phyloP scores from a whole-genome alignment of 2,797 vertebrate genomes.

The Bradypodion pumilum region DNA sequence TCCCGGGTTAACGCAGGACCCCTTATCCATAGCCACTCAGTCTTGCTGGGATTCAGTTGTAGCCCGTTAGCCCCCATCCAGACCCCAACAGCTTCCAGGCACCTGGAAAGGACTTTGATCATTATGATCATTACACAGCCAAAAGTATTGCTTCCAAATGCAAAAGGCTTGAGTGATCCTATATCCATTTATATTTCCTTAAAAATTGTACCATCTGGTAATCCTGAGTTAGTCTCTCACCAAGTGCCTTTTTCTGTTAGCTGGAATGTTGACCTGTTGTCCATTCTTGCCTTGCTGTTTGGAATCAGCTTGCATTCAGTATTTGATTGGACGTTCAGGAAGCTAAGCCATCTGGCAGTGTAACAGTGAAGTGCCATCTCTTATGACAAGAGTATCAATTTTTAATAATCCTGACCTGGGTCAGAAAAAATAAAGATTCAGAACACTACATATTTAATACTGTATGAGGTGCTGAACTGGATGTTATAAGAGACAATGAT shows the following conservation, averaged over 20 bases:
- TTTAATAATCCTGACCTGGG: slow-evolving; percentile 27
- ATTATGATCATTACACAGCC: not conserved
- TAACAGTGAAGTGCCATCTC: not conserved
- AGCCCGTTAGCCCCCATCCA: too few species aligned
- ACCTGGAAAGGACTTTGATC: too few species aligned
- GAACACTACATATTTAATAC: slow-evolving; percentile 6
- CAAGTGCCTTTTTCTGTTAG: not conserved
- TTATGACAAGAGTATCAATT: slow-evolving; percentile 24
- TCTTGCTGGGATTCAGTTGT: too few species aligned
- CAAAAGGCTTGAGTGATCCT: not conserved
- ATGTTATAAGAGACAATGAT: not conserved
- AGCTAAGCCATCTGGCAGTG: not conserved
- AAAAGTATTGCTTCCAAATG: not conserved
- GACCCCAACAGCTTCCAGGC: too few species aligned
- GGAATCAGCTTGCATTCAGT: not conserved
- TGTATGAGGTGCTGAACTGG: slow-evolving; percentile 6
- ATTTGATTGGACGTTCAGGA: slow-evolving; percentile 7
- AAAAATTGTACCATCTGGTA: not conserved
- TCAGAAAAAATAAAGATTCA: slow-evolving; percentile 16
- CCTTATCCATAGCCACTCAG: too few species aligned
- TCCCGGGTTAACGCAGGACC: too few species aligned
- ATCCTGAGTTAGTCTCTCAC: not conserved
- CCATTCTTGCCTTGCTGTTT: not conserved
- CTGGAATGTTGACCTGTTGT: not conserved
- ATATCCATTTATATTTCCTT: not conserved